phyloP scores from a whole-genome alignment of 2,797 vertebrate genomes.

The Poecile montanus region DNA sequence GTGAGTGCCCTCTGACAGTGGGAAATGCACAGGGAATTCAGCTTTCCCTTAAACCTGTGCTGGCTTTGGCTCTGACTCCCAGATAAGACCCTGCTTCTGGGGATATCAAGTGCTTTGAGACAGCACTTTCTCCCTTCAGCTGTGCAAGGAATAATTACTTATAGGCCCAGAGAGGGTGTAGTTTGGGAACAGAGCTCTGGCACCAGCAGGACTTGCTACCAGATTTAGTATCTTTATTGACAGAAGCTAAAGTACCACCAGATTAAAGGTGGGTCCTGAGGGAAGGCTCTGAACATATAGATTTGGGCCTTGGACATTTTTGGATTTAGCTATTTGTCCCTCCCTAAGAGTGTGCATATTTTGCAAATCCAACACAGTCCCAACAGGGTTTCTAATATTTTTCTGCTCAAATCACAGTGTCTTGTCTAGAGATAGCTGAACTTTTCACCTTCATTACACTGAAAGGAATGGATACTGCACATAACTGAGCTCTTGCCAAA shows the following conservation, averaged over 20 bases:
- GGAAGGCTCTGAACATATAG: not conserved
- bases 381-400: not conserved
- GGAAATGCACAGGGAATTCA: not conserved
- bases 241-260: not conserved
- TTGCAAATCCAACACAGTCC: not conserved
- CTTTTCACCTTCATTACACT: slow-evolving; percentile 39
- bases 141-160: not conserved
- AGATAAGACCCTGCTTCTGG: not conserved
- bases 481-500: slow-evolving; percentile 58
- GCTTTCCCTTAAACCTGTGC: not conserved
- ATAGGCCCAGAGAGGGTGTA: not conserved
- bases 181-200: not conserved
- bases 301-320: not conserved
- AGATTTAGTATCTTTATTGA: not conserved
- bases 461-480: slow-evolving; percentile 43
- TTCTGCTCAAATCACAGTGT: not conserved
- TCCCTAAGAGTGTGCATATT: not conserved
- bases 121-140: not conserved
- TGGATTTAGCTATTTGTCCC: not conserved
- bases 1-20: not conserved
- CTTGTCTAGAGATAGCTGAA: slow-evolving; percentile 42
- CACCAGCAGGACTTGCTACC: not conserved
- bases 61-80: not conserved
- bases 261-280: not conserved
- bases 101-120: not conserved